phyloP scores from a whole-genome alignment of 2,888 invertebrate species.

The Sepioteuthis lessoniana region DNA sequence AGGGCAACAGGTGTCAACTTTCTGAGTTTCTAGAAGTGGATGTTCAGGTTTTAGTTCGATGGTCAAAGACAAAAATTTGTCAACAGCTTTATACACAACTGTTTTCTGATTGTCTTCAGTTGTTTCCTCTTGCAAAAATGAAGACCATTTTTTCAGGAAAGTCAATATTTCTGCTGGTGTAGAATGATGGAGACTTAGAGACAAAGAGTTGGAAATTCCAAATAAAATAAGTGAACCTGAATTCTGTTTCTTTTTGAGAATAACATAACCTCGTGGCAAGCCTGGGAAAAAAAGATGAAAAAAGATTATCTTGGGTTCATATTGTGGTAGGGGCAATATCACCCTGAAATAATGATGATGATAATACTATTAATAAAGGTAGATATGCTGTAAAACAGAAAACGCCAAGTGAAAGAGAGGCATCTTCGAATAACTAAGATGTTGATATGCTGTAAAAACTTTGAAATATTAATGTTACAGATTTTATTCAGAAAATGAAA shows the following conservation, averaged over 20 bases:
- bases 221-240: background rate
- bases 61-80: background rate
- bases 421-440: too few species aligned
- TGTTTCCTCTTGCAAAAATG: background rate
- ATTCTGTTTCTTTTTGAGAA: background rate
- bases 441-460: too few species aligned
- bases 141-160: slow-evolving; percentile 36
- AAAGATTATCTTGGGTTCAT: background rate
- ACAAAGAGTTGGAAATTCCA: background rate
- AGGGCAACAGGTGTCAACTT: slow-evolving; percentile 54
- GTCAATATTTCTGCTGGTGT: background rate
- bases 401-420: too few species aligned
- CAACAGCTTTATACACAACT: background rate
- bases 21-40: slow-evolving; percentile 55
- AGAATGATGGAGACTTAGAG: background rate
- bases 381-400: too few species aligned
- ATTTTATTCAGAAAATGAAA: too few species aligned
- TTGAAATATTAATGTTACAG: too few species aligned
- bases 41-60: slow-evolving; percentile 42
- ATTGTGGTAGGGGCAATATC: too few species aligned
- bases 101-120: background rate
- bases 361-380: too few species aligned
- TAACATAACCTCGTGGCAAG: slow-evolving; percentile 8
- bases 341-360: too few species aligned
- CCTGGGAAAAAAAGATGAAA: background rate